Base-by-base conservation (phyloP, 1,140 invertebrate species). In the Anoplolepis gracilipes region DNA sequence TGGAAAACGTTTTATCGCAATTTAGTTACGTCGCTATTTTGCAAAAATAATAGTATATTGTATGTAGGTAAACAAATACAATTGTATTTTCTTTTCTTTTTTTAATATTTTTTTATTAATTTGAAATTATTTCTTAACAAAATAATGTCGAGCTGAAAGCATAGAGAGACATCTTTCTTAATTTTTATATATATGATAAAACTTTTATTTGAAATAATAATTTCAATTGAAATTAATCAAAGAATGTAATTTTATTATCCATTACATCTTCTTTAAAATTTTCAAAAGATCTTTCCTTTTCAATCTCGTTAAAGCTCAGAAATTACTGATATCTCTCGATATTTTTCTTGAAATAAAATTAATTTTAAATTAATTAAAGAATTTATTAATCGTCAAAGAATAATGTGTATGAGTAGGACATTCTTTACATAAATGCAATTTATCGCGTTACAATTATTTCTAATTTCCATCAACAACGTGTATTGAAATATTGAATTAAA, bases 401-500 rank as follows among this genome's bases (percentile, higher is more conserved):
- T 73, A 53, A 70, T 19, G 22, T 49, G 7, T 8, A 16, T 49
- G 13, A 73, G 28, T 33, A 16, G 11, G 6, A 53, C 25, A 72
- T 2, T n/a, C 1, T 49, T 49, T 49, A 49, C 4, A 2, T 33
- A 33, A 2, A 19, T 70, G 2, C 11, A 30, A 25, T 62, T 19
- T 46, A 62, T 28, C 5, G 19, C 36, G 8, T 73, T 25, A 19
- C 7, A 62, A 62, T 22, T 30, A 77, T 42, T 42, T 76, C 22
- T n/a, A 61, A 77, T 77, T 72, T 28, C 3, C 36, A 65, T 77
- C 33, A 65, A 78, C 7, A 36, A 65, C 28, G 19, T 5, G 16
- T 1, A 42, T 30, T 22, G 8, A 25, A 1, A 19, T 46, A 53
- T 39, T 19, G 25, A 39, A 7, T 64, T 65, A 33, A 3, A 33